These are phyloP conservation scores for Chaenogobius annularis DNA, from an alignment of 2,113 vertebrate species.

Conservation along the genomic window DNA sequence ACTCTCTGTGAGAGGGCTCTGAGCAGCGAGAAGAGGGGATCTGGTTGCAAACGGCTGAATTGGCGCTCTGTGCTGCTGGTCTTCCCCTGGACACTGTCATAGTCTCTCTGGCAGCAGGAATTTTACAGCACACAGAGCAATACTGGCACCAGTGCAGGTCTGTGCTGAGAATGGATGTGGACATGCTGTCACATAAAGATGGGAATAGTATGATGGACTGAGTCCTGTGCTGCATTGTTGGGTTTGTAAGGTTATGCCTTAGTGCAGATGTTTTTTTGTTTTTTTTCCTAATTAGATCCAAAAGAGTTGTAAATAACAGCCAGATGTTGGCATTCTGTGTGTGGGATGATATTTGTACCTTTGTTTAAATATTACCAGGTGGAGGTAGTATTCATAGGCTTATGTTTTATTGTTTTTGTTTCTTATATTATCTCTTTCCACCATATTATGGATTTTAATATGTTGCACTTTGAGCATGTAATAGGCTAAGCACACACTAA, in stretches of 20 bases:
- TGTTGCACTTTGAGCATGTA: not conserved
- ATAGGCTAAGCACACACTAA: too few relatives aligned
- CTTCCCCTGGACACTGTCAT: slow-evolving; percentile 72
- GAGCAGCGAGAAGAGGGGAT: slow-evolving; percentile 61
- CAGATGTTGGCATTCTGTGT: not conserved
- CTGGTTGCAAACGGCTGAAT: slow-evolving; percentile 75
- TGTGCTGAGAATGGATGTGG: not conserved
- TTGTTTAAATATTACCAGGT: not conserved
- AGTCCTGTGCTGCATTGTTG: not conserved
- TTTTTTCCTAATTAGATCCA: not conserved
- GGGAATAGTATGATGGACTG: not conserved
- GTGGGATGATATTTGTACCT: too few relatives aligned
- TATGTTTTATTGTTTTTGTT: not conserved
- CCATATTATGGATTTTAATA: not conserved
- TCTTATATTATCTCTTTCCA: not conserved
- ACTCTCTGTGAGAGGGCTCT: slow-evolving; percentile 61
- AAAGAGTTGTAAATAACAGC: not conserved
- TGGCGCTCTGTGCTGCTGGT: slow-evolving; percentile 77
- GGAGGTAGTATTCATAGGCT: not conserved
- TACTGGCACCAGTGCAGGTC: slow-evolving; percentile 5
- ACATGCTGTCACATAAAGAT: not conserved
- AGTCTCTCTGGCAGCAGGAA: slow-evolving; percentile 69
- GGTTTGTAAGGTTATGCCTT: not conserved
- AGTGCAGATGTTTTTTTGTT: too few relatives aligned
- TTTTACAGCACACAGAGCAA: slow-evolving; percentile 68